Conservation (phyloP, 2,888 invertebrate species). For the Noctua comes region DNA sequence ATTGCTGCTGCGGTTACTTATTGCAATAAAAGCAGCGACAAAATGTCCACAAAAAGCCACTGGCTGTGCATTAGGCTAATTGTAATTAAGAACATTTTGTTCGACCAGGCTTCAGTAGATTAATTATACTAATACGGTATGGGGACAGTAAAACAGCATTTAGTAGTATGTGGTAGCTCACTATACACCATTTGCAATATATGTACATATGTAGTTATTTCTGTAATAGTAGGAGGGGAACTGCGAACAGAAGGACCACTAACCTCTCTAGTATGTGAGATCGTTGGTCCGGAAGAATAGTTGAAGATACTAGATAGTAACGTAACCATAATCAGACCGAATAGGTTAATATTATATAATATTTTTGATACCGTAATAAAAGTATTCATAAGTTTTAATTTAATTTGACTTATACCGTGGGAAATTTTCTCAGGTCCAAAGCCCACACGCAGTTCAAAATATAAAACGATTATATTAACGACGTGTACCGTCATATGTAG, state of each 20-base stretch:
- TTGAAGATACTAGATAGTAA: slow-evolving; percentile 7
- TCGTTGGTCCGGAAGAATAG: slow-evolving; percentile 9
- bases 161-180: neutral
- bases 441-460: slow-evolving; percentile 53
- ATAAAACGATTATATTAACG: slow-evolving; percentile 43
- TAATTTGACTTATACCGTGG: slow-evolving; percentile 36
- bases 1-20: slow-evolving; percentile 50
- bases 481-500: slow-evolving; percentile 35
- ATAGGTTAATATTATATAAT: neutral
- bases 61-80: slow-evolving; percentile 61
- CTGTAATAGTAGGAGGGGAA: slow-evolving; percentile 2
- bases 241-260: slow-evolving; percentile 29
- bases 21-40: slow-evolving; percentile 48
- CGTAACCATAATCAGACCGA: slow-evolving; percentile 5
- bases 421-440: slow-evolving; percentile 13
- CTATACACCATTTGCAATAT: slow-evolving; percentile 15
- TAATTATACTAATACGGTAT: slow-evolving; percentile 27
- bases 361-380: slow-evolving; percentile 23
- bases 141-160: slow-evolving; percentile 17
- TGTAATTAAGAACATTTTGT: slow-evolving; percentile 60
- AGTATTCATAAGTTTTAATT: slow-evolving; percentile 24
- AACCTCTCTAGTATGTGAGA: slow-evolving; percentile 23
- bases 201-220: slow-evolving; percentile 8
- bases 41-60: slow-evolving; percentile 53
- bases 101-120: slow-evolving; percentile 12